phyloP scores from a whole-genome alignment of 2,113 vertebrate species.

The Saguinus imperator region DNA sequence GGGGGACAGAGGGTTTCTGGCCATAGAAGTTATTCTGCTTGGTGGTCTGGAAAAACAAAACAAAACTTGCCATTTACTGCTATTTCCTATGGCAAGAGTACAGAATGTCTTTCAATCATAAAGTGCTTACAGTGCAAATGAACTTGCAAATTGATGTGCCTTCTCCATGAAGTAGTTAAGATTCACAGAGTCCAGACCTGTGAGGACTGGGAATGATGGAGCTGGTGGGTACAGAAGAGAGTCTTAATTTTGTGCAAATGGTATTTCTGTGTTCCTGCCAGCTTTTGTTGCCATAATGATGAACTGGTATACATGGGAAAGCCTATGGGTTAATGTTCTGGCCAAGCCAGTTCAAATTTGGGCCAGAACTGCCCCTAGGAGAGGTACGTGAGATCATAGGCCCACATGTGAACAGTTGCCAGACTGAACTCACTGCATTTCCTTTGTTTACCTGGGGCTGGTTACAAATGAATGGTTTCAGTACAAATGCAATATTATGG shows the following conservation, averaged over 20 bases:
- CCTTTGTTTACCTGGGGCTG: slow-evolving; percentile 56
- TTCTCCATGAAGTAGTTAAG: neutral
- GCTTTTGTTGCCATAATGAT: neutral
- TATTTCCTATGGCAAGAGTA: slow-evolving; percentile 36
- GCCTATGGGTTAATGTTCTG: neutral
- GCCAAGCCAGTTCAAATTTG: neutral
- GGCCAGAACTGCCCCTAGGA: neutral
- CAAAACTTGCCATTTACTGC: neutral
- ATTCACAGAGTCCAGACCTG: neutral
- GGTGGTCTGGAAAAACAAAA: slow-evolving; percentile 26
- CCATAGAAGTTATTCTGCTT: neutral
- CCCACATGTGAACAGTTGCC: neutral
- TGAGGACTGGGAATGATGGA: neutral
- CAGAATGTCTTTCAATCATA: neutral
- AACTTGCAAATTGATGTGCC: slow-evolving; percentile 39
- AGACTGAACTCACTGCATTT: neutral
- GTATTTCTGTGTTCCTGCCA: neutral
- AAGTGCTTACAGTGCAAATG: slow-evolving; percentile 28
- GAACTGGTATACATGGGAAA: neutral
- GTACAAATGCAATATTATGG: slow-evolving; percentile 18
- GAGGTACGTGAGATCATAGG: neutral
- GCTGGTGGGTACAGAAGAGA: neutral
- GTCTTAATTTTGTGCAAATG: neutral
- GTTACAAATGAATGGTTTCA: slow-evolving; percentile 54
- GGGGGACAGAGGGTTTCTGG: neutral